Base-by-base conservation (phyloP, 1,140 invertebrate species). In the Cataglyphis hispanica region DNA sequence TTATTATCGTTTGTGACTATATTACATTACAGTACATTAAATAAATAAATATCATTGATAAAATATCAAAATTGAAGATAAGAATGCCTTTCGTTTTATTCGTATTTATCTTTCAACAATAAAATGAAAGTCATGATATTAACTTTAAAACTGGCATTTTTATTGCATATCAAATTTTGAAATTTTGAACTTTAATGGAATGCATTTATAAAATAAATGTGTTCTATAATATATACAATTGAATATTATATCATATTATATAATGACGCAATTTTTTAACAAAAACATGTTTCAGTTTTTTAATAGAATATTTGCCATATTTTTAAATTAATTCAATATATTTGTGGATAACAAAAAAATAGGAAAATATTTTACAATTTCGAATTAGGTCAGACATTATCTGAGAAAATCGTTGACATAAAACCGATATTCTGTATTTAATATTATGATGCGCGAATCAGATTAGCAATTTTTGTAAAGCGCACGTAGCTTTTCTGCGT, bases 1-100 rank as follows among this genome's bases (percentile, higher is more conserved):
- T 27, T 69, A 27, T 58, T 58, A 43, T 16, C n/a, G 11, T 56
- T 37, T 37, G 27, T 56, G 50, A 81, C 60, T 43, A 43, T 43
- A 43, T 43, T n/a, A n/a, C n/a, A n/a, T n/a, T n/a, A n/a, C n/a
- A 72, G 60, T 60, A 60, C 13, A 60, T 72, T 72, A 83, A 83
- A 34, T 60, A 11, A 46, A 60, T 74, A 46, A 61, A 60, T 60
- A 60, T 72, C 13, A 22, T 53, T 25, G 13, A 34, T 64, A 19
- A 72, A 72, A 72, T 81, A 69, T 6, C 34, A 67, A 64, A 53
- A 1, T 25, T 1, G 13, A n/a, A 72, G 8, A 1, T 58, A 53
- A 1, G 10, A 37, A 60, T 56, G n/a, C 53, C 4, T 53, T 70
- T 27, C 25, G 22, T 40, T 25, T 27, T 7, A 64, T 58, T 1